A percentile compares a stretch with the other conserved stretches of the same genome.
Evolutionary conservation across 2,888 invertebrate genomes (phyloP).

Genomic region (Eupithecia vulgata): DNA sequence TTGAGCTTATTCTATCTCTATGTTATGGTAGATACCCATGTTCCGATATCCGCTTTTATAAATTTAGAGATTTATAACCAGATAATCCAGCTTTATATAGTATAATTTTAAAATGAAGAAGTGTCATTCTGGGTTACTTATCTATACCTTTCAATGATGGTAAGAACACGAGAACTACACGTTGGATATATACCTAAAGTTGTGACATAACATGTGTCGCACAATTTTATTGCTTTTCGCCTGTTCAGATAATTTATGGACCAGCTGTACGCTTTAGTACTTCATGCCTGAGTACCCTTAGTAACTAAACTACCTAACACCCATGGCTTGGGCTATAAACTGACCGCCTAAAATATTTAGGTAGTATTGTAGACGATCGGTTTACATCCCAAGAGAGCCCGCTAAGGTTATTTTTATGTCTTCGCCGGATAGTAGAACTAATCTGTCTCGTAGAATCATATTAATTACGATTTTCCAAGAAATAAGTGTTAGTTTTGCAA

Average conservation of each 20-base stretch:
- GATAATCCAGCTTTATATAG: too few species aligned
- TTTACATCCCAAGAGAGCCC: not conserved
- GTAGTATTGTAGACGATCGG: not conserved
- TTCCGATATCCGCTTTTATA: too few species aligned
- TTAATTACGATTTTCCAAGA: too few species aligned
- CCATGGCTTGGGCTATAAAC: slow-evolving; percentile 3
- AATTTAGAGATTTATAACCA: too few species aligned
- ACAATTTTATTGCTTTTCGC: slow-evolving; percentile 43
- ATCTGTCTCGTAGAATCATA: too few species aligned
- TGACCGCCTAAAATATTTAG: not conserved
- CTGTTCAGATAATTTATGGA: slow-evolving; percentile 59
- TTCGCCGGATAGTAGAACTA: too few species aligned
- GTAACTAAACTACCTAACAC: not conserved
- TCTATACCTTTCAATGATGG: not conserved
- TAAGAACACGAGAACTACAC: not conserved
- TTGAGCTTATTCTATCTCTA: too few species aligned
- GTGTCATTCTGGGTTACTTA: not conserved
- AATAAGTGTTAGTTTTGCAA: too few species aligned
- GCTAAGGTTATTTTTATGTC: not conserved
- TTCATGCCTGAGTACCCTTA: not conserved
- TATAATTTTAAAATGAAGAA: too few species aligned
- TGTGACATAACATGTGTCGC: slow-evolving; percentile 4
- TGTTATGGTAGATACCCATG: too few species aligned
- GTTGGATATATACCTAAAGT: not conserved
- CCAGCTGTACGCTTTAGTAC: slow-evolving; percentile 55